Base-by-base conservation (phyloP, 1,140 invertebrate genomes). In the Pseudomyrmex dendroicus region DNA sequence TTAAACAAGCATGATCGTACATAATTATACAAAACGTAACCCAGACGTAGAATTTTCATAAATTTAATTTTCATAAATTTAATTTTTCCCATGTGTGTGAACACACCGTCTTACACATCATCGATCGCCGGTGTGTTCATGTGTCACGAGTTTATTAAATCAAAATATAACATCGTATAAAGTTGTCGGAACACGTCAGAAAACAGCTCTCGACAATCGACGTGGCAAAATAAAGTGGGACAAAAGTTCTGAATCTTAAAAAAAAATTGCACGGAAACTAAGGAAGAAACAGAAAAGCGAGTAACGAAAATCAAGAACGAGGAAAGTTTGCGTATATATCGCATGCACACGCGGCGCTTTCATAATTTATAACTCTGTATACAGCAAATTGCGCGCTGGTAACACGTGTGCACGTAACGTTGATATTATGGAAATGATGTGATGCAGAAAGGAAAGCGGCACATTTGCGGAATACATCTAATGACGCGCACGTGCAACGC, bases 371-470 rank as follows among this genome's bases (percentile, higher is more conserved):
- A 54, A 15, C 20, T 52, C n/a, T 17, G 17, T 74, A 68, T 22
- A 17, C 25, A n/a, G 56, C 35, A 35, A 35, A 35, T 72, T 82
- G 68, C 70, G 57, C 73, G 17, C 35, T 61, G 59, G 67, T 20
- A 35, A 62, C 48, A 82, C 44, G 50, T 73, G 78, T 54, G 68
- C 68, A 82, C 50, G 48, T 82, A 73, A 82, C 68, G 46, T 82
- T 82, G 78, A 56, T 20, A 54, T 82, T 78, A 78, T 78, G 44
- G 63, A 78, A 78, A 59, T 59, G 17, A 57, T 78, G 64, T 54
- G 44, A 59, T 46, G 44, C 44, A 46, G 35, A 68, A 68, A 68
- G 20, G 20, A 78, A 70, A 68, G 50, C 52, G 13, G 64, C 22
- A 22, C 52, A 56, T 44, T 78, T 22, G n/a, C 50, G 50, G 35